phyloP scores from a whole-genome alignment of 2,113 vertebrate genomes.

The Acrocephalus kingi region DNA sequence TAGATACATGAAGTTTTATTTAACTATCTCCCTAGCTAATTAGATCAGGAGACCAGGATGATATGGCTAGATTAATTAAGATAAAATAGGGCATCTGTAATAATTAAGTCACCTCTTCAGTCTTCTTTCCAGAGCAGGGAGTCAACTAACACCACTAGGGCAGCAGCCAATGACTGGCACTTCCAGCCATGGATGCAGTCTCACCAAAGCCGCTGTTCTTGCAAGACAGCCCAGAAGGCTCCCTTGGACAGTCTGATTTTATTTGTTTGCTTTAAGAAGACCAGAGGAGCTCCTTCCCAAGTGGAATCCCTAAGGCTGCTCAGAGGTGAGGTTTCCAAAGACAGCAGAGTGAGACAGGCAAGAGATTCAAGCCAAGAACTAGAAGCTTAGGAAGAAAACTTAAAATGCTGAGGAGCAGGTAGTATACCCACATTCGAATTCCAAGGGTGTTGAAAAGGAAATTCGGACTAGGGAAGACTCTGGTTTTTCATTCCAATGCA shows the following conservation, averaged over 20 bases:
- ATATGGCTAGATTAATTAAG: background rate
- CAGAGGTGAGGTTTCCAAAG: background rate
- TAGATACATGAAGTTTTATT: slow-evolving; percentile 28
- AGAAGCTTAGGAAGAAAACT: background rate
- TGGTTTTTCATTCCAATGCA: background rate
- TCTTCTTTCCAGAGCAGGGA: background rate
- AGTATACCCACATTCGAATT: background rate
- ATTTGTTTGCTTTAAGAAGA: background rate
- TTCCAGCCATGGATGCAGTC: background rate
- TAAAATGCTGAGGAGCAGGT: background rate
- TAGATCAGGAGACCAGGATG: background rate
- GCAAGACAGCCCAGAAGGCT: background rate
- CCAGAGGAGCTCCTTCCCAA: background rate
- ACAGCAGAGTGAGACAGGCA: background rate
- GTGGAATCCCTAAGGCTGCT: background rate
- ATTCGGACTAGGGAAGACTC: accelerated
- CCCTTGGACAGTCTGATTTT: background rate
- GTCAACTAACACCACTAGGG: background rate
- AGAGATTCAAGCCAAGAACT: background rate
- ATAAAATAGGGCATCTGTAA: background rate
- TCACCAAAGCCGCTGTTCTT: background rate
- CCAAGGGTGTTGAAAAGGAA: background rate
- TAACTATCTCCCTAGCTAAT: slow-evolving; percentile 24
- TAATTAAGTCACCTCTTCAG: background rate
- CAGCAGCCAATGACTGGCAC: background rate